Conservation (phyloP, 1,140 invertebrate species). For the Leguminivora glycinivorella region DNA sequence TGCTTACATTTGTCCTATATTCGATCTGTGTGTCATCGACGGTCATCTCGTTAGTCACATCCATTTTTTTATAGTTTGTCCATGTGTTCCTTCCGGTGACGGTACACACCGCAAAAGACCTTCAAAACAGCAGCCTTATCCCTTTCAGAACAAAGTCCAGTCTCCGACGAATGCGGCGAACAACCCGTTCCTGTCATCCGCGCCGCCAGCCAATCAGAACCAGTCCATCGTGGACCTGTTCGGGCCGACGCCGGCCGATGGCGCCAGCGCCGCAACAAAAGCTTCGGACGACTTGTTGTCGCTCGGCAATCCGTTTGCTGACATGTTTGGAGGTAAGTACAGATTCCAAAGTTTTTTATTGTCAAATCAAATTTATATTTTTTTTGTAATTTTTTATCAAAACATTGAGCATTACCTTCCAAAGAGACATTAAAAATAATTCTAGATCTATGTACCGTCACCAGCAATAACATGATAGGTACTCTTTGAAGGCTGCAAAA, state of each 20-base stretch:
- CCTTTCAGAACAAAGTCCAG: slow-evolving; percentile 86
- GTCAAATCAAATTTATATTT: too few species aligned
- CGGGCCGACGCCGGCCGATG: slow-evolving; percentile 78
- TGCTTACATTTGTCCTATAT: too few species aligned
- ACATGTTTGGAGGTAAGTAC: slow-evolving; percentile 85
- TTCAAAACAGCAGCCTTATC: background rate
- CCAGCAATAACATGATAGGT: too few species aligned
- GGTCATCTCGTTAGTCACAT: too few species aligned
- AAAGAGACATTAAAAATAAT: too few species aligned
- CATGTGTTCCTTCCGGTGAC: background rate
- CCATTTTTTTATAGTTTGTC: background rate
- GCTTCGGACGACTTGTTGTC: slow-evolving; percentile 94
- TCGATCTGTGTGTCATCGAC: too few species aligned
- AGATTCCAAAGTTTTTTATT: background rate
- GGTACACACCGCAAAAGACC: background rate
- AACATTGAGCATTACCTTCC: too few species aligned
- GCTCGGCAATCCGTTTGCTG: slow-evolving; percentile 94
- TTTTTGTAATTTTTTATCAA: too few species aligned
- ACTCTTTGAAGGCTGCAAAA: too few species aligned
- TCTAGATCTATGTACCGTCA: too few species aligned
- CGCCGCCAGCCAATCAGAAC: slow-evolving; percentile 74
- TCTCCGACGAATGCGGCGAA: slow-evolving; percentile 86
- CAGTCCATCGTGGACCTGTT: slow-evolving; percentile 91
- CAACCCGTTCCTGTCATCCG: slow-evolving; percentile 91
- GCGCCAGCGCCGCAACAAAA: slow-evolving; percentile 77